Evolutionary conservation across 2,113 vertebrate species (phyloP), one percentile per base, ranked within the genome.

Genomic region (Diadophis punctatus): DNA sequence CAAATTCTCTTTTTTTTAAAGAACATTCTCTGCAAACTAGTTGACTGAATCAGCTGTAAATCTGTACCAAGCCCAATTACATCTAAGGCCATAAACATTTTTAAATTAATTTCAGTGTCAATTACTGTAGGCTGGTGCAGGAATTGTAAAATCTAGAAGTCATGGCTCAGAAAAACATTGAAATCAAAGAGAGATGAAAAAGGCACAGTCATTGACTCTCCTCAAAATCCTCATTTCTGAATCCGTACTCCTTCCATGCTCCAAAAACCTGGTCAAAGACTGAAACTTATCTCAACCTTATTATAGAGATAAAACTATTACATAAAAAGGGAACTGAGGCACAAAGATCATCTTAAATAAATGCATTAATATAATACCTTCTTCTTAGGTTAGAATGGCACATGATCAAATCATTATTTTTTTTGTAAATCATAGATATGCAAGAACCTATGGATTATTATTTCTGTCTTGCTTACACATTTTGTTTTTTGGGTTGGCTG

Each of bases 301-400:
- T 92, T 85, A 91, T 56, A 49, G 60, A 89, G 56, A n/a, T 87
- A 85, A 63, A 91, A 86, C 53, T 74, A 92, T 46, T 52, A 49
- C 74, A 48, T 51, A 18, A 89, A 90, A 63, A 88, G 88, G 88
- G 34, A 51, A 30, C 88, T 48, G 52, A 87, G 68, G 90, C 89
- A 34, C 89, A 48, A 84, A n/a, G 8, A 86, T 87, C 85, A 63
- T 74, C 46, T 88, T 43, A 80, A 22, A 80, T 43, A 80, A 91
- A 92, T 49, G 88, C n/a, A 55, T 92, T 89, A 74, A 80, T 90
- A 58, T 80, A 90, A 89, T 86, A 89, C 95, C 84, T 43, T 46
- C 87, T 80, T 87, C 22, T 39, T 63, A 74, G 1, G 39, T 53
- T 89, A 20, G 6, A 12, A 80, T 7, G 4, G 43, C 48, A 53